A percentile compares a stretch with the other conserved stretches of the same genome.
Evolutionary conservation across 2,113 vertebrate genomes (phyloP).

Genomic region (Mobula birostris): DNA sequence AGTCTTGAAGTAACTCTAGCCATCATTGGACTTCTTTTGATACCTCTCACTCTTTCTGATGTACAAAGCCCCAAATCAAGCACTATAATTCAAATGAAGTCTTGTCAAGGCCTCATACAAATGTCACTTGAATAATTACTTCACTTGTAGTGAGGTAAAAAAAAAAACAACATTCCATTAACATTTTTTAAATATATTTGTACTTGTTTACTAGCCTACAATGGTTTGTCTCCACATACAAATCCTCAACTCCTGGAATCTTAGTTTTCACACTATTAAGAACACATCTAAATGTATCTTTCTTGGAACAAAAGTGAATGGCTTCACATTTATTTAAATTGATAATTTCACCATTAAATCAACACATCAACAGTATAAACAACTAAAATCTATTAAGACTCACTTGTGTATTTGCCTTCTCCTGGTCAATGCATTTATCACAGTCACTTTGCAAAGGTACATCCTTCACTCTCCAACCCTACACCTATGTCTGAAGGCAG

Average conservation of each 20-base stretch:
- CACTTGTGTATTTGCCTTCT: neutral
- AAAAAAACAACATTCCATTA: neutral
- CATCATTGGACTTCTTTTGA: neutral
- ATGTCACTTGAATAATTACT: neutral
- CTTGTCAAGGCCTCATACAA: neutral
- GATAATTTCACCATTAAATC: neutral
- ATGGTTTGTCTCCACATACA: neutral
- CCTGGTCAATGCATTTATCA: neutral
- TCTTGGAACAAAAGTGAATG: neutral
- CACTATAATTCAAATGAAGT: neutral
- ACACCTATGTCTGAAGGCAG: neutral
- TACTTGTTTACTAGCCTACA: neutral
- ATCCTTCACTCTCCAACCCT: neutral
- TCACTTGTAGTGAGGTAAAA: neutral
- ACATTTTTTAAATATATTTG: neutral
- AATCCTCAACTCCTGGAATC: neutral
- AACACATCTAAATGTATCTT: neutral
- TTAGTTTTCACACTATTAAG: neutral
- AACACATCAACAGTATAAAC: neutral
- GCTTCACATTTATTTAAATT: neutral
- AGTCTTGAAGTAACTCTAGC: neutral
- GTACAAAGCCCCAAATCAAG: neutral
- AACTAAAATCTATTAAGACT: neutral
- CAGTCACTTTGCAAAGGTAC: neutral
- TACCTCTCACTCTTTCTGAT: neutral